Percentiles rank a stretch among this genome's conserved stretches.
These are phyloP conservation scores for Platanista minor DNA, from an alignment of 2,113 vertebrate species.

Conservation along the genomic window DNA sequence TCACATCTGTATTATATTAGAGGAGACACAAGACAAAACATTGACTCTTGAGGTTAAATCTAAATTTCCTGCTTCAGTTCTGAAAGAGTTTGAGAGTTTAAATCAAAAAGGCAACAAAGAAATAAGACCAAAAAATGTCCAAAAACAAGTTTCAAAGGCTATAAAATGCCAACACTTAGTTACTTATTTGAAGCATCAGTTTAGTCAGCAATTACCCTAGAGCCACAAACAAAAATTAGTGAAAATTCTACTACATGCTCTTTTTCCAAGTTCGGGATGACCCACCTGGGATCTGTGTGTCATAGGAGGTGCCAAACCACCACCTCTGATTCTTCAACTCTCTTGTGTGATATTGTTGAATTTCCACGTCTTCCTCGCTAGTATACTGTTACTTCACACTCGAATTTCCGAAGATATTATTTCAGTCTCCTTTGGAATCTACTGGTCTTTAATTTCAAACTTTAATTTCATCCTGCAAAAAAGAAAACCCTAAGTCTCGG, in stretches of 20 bases:
- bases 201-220: conserved; percentile 68
- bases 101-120: conserved; percentile 76
- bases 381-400: not conserved
- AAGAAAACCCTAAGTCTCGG: not conserved
- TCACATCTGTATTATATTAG: conserved; percentile 85
- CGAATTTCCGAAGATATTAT: not conserved
- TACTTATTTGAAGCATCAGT: conserved; percentile 76
- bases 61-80: conserved; percentile 85
- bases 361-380: not conserved
- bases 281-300: not conserved
- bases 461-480: not conserved
- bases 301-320: not conserved
- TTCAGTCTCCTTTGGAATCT: not conserved
- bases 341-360: not conserved
- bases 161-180: conserved; percentile 74
- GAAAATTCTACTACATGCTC: conserved; percentile 19
- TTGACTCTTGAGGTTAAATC: conserved; percentile 84
- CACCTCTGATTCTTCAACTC: not conserved
- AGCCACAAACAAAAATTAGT: conserved; percentile 70
- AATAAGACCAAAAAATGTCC: conserved; percentile 66
- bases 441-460: conserved; percentile 13
- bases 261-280: not conserved
- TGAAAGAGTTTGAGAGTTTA: conserved; percentile 78
- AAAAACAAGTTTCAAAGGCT: conserved; percentile 75
- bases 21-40: conserved; percentile 86